Evolutionary conservation across 2,113 vertebrate species (phyloP).

Genomic region (Prionailurus bengalensis): DNA sequence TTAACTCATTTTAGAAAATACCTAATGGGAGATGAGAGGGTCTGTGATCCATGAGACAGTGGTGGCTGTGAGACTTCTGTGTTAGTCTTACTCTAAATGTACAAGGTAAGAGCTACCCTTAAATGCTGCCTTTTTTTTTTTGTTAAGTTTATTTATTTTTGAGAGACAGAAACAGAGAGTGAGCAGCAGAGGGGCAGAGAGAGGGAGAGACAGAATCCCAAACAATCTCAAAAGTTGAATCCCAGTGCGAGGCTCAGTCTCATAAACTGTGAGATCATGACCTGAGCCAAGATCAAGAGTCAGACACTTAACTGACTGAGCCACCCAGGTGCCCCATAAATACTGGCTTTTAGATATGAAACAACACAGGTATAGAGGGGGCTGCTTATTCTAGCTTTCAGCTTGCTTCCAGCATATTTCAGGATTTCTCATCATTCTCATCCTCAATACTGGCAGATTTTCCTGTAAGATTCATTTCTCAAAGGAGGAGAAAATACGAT

Average conservation of each 20-base stretch:
- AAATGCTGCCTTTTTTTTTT: background rate
- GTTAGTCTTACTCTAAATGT: background rate
- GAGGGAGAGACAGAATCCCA: no score
- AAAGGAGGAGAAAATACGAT: background rate
- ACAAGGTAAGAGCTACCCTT: background rate
- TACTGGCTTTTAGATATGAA: background rate
- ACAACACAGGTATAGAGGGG: accelerated
- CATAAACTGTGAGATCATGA: no score
- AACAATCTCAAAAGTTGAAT: no score
- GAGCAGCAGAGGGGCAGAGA: no score
- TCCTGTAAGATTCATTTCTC: constrained; percentile 3
- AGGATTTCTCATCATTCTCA: background rate
- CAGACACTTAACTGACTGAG: no score
- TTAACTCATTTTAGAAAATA: constrained; percentile 1
- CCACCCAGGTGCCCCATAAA: background rate
- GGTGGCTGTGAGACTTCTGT: background rate
- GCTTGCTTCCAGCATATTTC: background rate
- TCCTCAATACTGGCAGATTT: background rate
- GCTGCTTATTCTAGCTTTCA: background rate
- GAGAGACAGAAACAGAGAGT: no score
- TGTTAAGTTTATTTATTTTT: no score
- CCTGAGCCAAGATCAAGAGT: no score
- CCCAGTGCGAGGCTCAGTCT: no score
- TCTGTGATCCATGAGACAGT: background rate
- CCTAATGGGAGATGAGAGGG: background rate